Percentiles rank a stretch among this genome's conserved stretches.
Conservation (phyloP, 2,888 invertebrate species). For the Ecdyonurus torrentis region DNA sequence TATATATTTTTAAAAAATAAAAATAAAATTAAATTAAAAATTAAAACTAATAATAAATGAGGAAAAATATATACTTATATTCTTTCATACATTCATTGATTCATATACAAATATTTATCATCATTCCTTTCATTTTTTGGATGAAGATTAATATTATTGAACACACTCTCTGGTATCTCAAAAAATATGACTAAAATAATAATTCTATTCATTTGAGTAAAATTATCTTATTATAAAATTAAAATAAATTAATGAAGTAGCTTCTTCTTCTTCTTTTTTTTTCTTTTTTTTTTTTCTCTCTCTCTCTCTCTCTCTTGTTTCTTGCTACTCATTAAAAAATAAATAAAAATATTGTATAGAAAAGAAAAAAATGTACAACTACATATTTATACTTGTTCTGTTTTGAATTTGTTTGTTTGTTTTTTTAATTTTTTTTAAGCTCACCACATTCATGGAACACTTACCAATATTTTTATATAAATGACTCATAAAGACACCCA, state of each 20-base stretch:
- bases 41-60: not conserved
- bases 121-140: not conserved
- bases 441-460: not conserved
- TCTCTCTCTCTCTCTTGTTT: too few relatives aligned
- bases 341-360: too few relatives aligned
- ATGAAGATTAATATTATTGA: not conserved
- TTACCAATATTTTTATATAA: not conserved
- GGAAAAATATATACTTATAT: too few relatives aligned
- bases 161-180: not conserved
- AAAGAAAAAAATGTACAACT: not conserved
- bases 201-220: not conserved
- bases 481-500: not conserved
- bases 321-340: too few relatives aligned
- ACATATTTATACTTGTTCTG: too few relatives aligned
- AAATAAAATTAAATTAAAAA: too few relatives aligned
- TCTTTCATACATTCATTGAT: not conserved
- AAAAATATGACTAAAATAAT: not conserved
- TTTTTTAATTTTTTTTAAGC: too few relatives aligned
- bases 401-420: not conserved
- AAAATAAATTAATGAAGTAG: not conserved
- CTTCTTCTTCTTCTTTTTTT: too few relatives aligned
- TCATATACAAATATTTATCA: not conserved
- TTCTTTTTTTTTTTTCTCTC: too few relatives aligned
- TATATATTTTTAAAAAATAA: too few relatives aligned
- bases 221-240: not conserved